Base-by-base conservation (phyloP, 92 coral and sea anemone species). In the Nematostella vectensis region DNA sequence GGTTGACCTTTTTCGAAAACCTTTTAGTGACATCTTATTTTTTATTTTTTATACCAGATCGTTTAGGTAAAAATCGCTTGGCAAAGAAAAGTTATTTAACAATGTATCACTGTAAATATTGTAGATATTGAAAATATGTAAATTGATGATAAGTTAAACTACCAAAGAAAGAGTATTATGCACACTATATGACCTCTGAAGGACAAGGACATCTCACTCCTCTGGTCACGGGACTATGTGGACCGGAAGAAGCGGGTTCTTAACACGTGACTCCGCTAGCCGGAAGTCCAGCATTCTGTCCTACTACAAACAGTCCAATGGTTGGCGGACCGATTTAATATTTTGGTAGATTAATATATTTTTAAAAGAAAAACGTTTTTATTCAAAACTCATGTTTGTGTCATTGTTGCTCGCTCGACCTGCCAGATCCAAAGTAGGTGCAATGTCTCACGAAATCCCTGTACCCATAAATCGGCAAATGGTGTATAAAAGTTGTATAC, bases 341-440 rank as follows among this genome's bases (percentile, higher is more conserved):
- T 78, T 78, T 83, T 83, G 73, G 54, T 83, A 78, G 85, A 83
- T 78, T 83, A 83, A 83, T 83, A 83, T 83, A 83, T 83, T 83
- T 83, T 83, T 81, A 23, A 49, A 83, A 61, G 71, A 77, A 83
- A 83, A 74, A 56, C 59, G 49, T 71, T 77, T 82, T 75, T 72
- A 77, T 63, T n/a, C n/a, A n/a, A n/a, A n/a, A n/a, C n/a, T n/a
- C n/a, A n/a, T n/a, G n/a, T n/a, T n/a, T n/a, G n/a, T n/a, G n/a
- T n/a, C n/a, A n/a, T n/a, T n/a, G n/a, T n/a, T n/a, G n/a, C n/a
- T n/a, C n/a, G n/a, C n/a, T n/a, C n/a, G n/a, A n/a, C n/a, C n/a
- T n/a, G n/a, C n/a, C n/a, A n/a, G n/a, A n/a, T n/a, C n/a, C n/a
- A n/a, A n/a, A n/a, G n/a, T n/a, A n/a, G n/a, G n/a, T n/a, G n/a